These are phyloP conservation scores for Varroa destructor DNA, from an alignment of 1,140 invertebrate species.

Conservation along the genomic window DNA sequence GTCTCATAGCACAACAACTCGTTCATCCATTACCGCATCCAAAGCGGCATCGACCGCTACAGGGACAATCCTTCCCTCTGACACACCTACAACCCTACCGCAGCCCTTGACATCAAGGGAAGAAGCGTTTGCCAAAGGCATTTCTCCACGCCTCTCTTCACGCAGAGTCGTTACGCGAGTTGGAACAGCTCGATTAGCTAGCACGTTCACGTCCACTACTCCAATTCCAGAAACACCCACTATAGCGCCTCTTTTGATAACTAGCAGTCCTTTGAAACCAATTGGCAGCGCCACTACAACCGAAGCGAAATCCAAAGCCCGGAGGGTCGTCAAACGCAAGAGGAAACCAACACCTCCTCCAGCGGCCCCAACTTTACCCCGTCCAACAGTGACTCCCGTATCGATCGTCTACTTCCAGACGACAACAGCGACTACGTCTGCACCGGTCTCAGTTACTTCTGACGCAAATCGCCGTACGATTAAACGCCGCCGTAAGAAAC, in stretches of 20 bases:
- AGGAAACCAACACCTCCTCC: slow-evolving; percentile 16
- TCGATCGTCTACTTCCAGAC: slow-evolving; percentile 23
- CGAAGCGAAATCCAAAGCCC: neutral
- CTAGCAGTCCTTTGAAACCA: too few species aligned
- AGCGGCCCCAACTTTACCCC: neutral
- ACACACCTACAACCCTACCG: neutral
- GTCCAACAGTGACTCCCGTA: slow-evolving; percentile 11
- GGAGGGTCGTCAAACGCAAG: slow-evolving; percentile 17
- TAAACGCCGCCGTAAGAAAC: slow-evolving; percentile 18
- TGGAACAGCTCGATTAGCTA: neutral
- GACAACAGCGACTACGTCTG: neutral
- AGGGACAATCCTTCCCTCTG: neutral
- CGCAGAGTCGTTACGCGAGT: neutral
- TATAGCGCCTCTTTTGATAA: neutral
- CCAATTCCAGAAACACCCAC: neutral
- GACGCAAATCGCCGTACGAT: neutral
- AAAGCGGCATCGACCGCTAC: neutral
- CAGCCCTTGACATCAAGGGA: neutral
- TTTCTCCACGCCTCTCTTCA: neutral
- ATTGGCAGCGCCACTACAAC: neutral
- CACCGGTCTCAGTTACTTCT: neutral
- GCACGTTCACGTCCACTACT: neutral
- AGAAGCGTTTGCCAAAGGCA: neutral
- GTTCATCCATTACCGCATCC: neutral
- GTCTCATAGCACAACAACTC: neutral